Conservation (phyloP, 2,797 vertebrate species). For the Tenualosa thibaudeaui region DNA sequence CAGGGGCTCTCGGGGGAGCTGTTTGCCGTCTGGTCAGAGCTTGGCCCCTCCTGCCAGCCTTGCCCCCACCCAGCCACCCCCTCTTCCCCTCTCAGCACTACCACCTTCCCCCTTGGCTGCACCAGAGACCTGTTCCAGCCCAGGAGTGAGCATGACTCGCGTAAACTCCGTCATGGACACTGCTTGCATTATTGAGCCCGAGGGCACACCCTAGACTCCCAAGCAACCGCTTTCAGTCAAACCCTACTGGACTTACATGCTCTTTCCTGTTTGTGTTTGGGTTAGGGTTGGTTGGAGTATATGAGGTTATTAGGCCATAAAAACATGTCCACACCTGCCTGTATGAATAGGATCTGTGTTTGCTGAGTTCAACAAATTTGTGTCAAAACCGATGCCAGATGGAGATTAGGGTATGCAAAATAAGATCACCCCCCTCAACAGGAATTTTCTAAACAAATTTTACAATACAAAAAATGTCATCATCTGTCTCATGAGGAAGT, state of each 20-base stretch:
- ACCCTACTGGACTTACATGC: neutral
- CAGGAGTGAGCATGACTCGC: neutral
- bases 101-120: neutral
- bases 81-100: neutral
- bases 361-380: neutral
- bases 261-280: neutral
- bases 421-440: neutral
- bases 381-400: neutral
- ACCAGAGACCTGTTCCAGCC: constrained; percentile 5
- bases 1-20: constrained; percentile 14
- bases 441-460: neutral
- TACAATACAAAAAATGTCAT: neutral
- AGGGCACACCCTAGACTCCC: neutral
- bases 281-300: neutral
- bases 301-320: neutral
- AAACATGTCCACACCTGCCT: neutral
- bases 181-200: neutral
- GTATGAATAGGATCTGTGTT: constrained; percentile 4
- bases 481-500: neutral
- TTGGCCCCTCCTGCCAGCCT: neutral
- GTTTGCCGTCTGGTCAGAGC: neutral
- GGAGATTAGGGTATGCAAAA: neutral
- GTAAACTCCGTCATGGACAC: neutral
- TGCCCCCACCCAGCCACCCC: neutral
- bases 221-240: neutral